Conservation (phyloP, 2,113 vertebrate genomes). For the Thomomys bottae region DNA sequence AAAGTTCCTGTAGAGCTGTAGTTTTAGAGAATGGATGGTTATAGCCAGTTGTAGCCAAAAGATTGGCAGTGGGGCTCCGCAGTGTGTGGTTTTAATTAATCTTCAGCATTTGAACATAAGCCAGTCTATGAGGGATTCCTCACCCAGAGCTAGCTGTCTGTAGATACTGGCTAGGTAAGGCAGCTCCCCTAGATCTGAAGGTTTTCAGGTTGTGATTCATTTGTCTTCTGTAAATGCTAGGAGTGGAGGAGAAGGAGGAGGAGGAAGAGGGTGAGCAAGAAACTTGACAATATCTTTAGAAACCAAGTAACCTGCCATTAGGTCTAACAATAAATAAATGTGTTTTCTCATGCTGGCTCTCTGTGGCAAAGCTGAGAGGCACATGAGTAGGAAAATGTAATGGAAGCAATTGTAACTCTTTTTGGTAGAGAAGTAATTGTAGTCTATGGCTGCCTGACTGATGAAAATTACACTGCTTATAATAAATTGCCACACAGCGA, state of each 20-base stretch:
- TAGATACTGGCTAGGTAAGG: not conserved
- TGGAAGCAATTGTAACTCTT: conserved; percentile 71
- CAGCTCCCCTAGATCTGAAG: not conserved
- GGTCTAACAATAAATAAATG: conserved; percentile 52
- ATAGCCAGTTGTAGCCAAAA: conserved; percentile 11
- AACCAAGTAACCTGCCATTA: conserved; percentile 53
- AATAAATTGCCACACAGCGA: conserved; percentile 74
- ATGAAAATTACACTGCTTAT: conserved; percentile 79
- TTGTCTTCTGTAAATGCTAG: conserved; percentile 44
- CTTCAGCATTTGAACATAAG: conserved; percentile 31
- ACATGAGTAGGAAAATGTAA: conserved; percentile 74
- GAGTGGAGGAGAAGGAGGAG: not conserved
- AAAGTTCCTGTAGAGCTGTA: conserved; percentile 39
- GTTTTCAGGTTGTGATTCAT: conserved; percentile 24
- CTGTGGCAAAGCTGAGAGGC: conserved; percentile 49
- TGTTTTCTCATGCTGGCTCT: conserved; percentile 64
- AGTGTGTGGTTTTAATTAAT: conserved; percentile 65
- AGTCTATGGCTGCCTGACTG: conserved; percentile 70
- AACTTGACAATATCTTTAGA: conserved; percentile 71
- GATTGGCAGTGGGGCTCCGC: not conserved
- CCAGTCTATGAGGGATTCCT: not conserved
- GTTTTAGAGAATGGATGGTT: not conserved
- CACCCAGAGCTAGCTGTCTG: not conserved
- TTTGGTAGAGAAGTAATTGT: conserved; percentile 74
- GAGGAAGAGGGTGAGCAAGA: conserved; percentile 21